Base-by-base conservation (phyloP, 2,797 vertebrate genomes). In the Macroramphosus scolopax region DNA sequence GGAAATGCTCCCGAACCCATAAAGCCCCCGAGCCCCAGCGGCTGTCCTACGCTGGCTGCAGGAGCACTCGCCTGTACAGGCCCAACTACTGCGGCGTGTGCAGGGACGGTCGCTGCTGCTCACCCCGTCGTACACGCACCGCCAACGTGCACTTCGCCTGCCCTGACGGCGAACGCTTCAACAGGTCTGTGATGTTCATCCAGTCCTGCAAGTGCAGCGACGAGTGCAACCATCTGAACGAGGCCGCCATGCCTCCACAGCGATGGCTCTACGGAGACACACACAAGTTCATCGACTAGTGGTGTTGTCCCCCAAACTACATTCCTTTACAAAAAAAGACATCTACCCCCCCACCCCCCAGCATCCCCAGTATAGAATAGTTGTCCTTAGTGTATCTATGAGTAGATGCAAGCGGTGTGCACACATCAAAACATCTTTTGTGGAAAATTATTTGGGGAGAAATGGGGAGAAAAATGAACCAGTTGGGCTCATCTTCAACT, bases 41-140 rank as follows among this genome's bases (percentile, higher is more conserved):
- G 12, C 8, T 14, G 1, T 76, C 73, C 49, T 87, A 86, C 1
- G 86, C 82, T 0, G 84, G 85, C 7, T 92, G 90, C 33, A 31
- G 60, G 37, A 91, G 90, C 5, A 50, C 60, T 32, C 83, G 79
- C 5, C 78, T 77, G 15, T 89, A 87, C 74, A 67, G 80, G 32
- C 89, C 88, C 2, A 89, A 77, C 67, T 86, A 84, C 81, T 91
- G 90, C 1, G 81, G 89, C 0, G 16, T 62, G 31, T 92, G 90
- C 8, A 41, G 67, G 0, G 87, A 88, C 0, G 77, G 82, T 2
- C 77, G 77, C 1, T 92, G 90, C 80, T 91, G 90, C 44, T 75
- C 72, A 0, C 88, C 90, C 0, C 73, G 70, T 4, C 86, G 58
- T 46, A 85, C 88, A 0, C 88, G 83, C 63, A 91, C 87, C 0